Conservation (phyloP, 2,888 invertebrate species). For the Polymixis lichenea region DNA sequence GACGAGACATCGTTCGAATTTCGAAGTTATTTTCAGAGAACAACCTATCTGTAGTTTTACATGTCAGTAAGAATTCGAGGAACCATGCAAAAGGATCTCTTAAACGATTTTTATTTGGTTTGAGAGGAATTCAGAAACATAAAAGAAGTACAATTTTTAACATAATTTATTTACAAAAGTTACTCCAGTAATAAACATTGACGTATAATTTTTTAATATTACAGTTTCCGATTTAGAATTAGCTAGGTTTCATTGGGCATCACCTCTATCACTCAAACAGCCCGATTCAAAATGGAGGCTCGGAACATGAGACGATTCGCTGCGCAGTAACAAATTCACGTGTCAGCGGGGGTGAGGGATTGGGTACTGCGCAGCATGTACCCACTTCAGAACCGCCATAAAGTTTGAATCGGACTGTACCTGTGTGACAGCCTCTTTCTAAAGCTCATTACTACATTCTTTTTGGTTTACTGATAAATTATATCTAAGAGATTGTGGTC, state of each 20-base stretch:
- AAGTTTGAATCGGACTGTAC: too few relatives aligned
- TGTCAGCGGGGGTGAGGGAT: too few relatives aligned
- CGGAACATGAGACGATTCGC: too few relatives aligned
- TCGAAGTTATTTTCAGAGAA: neutral
- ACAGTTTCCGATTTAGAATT: neutral
- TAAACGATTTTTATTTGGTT: too few relatives aligned
- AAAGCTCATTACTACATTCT: neutral
- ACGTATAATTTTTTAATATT: neutral
- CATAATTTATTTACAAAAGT: slow-evolving; percentile 6
- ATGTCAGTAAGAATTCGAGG: neutral
- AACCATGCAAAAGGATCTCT: too few relatives aligned
- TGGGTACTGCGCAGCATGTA: too few relatives aligned
- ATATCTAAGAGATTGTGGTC: neutral
- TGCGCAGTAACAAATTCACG: too few relatives aligned
- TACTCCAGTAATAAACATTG: neutral
- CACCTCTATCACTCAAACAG: too few relatives aligned
- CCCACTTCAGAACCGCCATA: too few relatives aligned
- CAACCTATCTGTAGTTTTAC: neutral
- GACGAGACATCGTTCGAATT: neutral
- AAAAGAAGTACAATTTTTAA: neutral
- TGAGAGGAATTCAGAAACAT: neutral
- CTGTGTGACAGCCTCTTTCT: neutral
- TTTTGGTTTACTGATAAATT: neutral
- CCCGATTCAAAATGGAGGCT: too few relatives aligned
- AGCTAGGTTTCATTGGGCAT: too few relatives aligned